These are phyloP conservation scores for Argentina silus DNA, from an alignment of 2,797 vertebrate species.

Conservation along the genomic window DNA sequence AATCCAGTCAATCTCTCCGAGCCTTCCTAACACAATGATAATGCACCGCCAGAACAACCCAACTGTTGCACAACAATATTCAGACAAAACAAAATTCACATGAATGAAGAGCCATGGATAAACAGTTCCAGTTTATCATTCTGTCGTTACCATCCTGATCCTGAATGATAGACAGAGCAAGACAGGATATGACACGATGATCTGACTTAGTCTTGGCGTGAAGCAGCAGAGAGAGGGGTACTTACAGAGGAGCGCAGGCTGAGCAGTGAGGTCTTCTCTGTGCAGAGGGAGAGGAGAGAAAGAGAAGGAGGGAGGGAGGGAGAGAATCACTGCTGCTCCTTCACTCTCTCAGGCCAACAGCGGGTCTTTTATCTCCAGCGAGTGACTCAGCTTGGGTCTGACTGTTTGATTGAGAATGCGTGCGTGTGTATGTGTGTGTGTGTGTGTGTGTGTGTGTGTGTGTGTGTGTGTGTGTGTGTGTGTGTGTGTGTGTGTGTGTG, in stretches of 20 bases:
- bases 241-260: slow-evolving; percentile 70
- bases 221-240: slow-evolving; percentile 47
- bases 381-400: slow-evolving; percentile 66
- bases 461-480: slow-evolving; percentile 23
- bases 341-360: slow-evolving; percentile 55
- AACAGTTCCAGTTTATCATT: slow-evolving; percentile 1
- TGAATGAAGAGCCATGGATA: neutral
- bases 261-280: slow-evolving; percentile 60
- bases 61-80: slow-evolving; percentile 28
- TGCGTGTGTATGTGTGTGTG: slow-evolving; percentile 38
- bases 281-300: slow-evolving; percentile 62
- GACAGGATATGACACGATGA: neutral
- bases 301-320: slow-evolving; percentile 59
- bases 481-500: slow-evolving; percentile 42
- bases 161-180: neutral
- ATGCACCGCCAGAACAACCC: neutral
- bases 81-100: neutral
- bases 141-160: neutral
- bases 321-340: slow-evolving; percentile 39
- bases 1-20: neutral
- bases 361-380: slow-evolving; percentile 69
- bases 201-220: neutral
- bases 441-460: slow-evolving; percentile 35
- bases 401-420: slow-evolving; percentile 51
- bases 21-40: neutral